Base-by-base conservation (phyloP, 2,888 invertebrate genomes). In the Mayetiola destructor region DNA sequence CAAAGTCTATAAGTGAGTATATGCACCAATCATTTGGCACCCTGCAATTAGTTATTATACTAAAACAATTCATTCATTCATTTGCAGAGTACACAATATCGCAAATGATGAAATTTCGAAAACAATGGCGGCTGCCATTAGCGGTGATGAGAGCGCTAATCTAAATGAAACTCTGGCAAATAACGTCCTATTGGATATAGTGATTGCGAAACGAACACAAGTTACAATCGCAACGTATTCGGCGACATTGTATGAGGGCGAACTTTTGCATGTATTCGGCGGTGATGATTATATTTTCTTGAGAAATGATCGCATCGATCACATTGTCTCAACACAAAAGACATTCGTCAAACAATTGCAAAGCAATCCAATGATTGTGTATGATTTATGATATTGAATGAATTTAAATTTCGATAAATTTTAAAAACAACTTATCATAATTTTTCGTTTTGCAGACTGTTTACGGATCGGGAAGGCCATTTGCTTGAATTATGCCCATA, bases 401-500 rank as follows among this genome's bases (percentile, higher is more conserved):
- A n/a, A n/a, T n/a, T n/a, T n/a, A n/a, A n/a, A n/a, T n/a, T n/a
- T n/a, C n/a, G n/a, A n/a, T n/a, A n/a, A n/a, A n/a, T n/a, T n/a
- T n/a, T n/a, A n/a, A n/a, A n/a, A n/a, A n/a, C n/a, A n/a, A n/a
- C n/a, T n/a, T n/a, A n/a, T n/a, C n/a, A n/a, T 23, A 18, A 20
- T 36, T n/a, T 52, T 56, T 18, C 27, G 27, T 9, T 14, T 55
- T 59, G 21, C 23, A 71, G 71, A 20, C 61, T 72, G 37, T 65
- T 66, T 0, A 62, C 73, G 3, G 68, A 67, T 1, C 61, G 64
- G 55, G 67, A 66, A 23, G 72, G 72, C 0, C 64, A 66, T 23
- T 57, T 73, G 39, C 54, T 70, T 59, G 67, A 72, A 61, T 64
- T 70, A 39, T 73, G 72, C 60, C 67, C 68, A 0, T 62, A 65